Evolutionary conservation across 2,113 vertebrate genomes (phyloP), one percentile per base, ranked within the genome.

Genomic region (Sylvia atricapilla): DNA sequence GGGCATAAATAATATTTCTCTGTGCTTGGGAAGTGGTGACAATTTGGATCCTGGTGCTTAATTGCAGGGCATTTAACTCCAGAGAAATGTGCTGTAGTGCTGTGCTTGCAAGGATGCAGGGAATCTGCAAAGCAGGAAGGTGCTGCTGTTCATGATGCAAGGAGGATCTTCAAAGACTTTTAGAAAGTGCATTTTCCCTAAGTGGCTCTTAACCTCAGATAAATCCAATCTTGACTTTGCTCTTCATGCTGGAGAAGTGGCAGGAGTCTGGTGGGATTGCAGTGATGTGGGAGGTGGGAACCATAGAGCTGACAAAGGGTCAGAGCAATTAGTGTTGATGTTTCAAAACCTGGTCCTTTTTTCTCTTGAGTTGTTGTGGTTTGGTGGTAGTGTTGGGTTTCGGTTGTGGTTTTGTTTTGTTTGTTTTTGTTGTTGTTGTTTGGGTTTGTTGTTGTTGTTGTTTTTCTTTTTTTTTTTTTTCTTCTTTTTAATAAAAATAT

Each of bases 1-100:
- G 68, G 73, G 90, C 76, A 49, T 91, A 87, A 96, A 85, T 92
- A 94, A 82, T 87, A 70, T 58, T 91, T 94, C 73, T 58, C 79
- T 69, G 68, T 0, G 0, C 75, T 84, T 35, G 49, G 60, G 80
- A 77, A 73, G 59, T 7, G n/a, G 59, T 66, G 91, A 72, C 63
- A 76, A 2, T 80, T 90, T 74, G 84, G 66, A 81, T 94, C 44
- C 87, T 44, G 84, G 75, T 15, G 1, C 53, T 73, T 90, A 75
- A 68, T 90, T 28, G 3, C 47, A 49, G n/a, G 44, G 56, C 27
- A 8, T 46, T 88, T 77, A 70, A 76, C 90, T 59, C 52, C 33
- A 52, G 79, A 91, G 75, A 46, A 74, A 41, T 64, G 52, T 72
- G 76, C 83, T 90, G 67, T 49, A 23, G 58, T 81, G 60, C 77